Base-by-base conservation (phyloP, 1,140 invertebrate genomes). In the Arion vulgaris region DNA sequence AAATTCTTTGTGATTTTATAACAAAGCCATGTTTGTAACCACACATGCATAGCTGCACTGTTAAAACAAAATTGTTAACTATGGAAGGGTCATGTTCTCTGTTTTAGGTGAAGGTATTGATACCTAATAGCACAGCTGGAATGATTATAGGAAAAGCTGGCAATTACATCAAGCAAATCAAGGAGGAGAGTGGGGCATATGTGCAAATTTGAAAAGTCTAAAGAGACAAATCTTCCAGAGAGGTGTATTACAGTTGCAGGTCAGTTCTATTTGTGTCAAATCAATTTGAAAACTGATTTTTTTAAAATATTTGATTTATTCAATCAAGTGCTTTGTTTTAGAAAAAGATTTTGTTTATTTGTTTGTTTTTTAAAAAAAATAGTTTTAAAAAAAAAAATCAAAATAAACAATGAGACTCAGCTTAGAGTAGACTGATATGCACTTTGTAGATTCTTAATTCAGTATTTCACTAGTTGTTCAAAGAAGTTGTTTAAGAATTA, bases 101-200 rank as follows among this genome's bases (percentile, higher is more conserved):
- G 28, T 88, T 88, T 75, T 89, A 96, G 96, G 97, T 99, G 80
- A 99, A 99, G 94, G 97, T 99, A 89, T 93, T 99, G 87, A 97
- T 99, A 90, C 98, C 98, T 83, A 99, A 99, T 92, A 98, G 96
- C 83, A 99, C 98, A 26, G 98, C 98, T 85, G 98, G 98, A 85
- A 99, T 99, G 97, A 98, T 99, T 86, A 99, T 99, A 91, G 98
- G 98, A 86, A 99, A 99, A 93, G 97, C 95, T 82, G 98, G 98
- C 77, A 97, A 96, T 93, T 99, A 96, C 90, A 99, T 99, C 87
- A 99, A 99, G 93, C 97, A 99, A 93, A 98, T 99, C 87, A 99
- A 99, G 93, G 98, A 99, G 92, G 95, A 96, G 90, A 98, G 96
- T 89, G 97, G 98, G 85, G 98, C 98, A 83, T 99, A 98, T 93